Evolutionary conservation across 2,113 vertebrate species (phyloP).

Genomic region (Saccopteryx bilineata): DNA sequence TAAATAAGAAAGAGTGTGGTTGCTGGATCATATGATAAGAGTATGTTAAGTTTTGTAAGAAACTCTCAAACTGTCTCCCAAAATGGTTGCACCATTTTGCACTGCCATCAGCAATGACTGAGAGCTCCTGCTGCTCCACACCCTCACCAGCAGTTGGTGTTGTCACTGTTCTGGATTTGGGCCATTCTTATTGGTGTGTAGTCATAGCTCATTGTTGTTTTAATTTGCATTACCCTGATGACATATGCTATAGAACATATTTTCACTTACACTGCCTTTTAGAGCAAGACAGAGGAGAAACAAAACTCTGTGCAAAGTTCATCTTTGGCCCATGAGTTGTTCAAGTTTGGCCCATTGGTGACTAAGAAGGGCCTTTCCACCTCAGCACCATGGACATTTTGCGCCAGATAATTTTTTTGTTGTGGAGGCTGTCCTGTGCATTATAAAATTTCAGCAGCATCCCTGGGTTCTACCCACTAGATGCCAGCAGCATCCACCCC

Average conservation of each 20-base stretch:
- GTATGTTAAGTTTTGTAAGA: not conserved
- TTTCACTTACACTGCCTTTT: not conserved
- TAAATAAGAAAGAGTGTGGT: not conserved
- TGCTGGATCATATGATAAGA: not conserved
- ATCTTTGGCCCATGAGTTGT: not conserved
- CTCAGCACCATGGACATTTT: not conserved
- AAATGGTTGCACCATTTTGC: not conserved
- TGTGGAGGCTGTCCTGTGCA: not conserved
- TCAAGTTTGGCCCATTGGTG: not conserved
- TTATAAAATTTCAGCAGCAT: not conserved
- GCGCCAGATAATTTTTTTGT: not conserved
- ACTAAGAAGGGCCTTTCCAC: not conserved
- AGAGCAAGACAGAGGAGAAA: not conserved
- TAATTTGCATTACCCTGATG: not conserved
- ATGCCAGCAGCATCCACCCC: not conserved
- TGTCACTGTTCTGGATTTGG: not conserved
- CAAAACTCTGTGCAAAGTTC: not conserved
- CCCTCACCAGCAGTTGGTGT: not conserved
- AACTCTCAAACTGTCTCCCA: not conserved
- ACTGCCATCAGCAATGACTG: not conserved
- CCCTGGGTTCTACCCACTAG: not conserved
- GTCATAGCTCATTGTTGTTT: not conserved
- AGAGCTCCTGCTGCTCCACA: not conserved
- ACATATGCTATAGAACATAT: not conserved
- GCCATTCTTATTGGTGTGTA: not conserved